Percentiles rank a stretch among this genome's conserved stretches.
phyloP scores from a whole-genome alignment of 2,888 invertebrate species.

The Lysandra coridon region DNA sequence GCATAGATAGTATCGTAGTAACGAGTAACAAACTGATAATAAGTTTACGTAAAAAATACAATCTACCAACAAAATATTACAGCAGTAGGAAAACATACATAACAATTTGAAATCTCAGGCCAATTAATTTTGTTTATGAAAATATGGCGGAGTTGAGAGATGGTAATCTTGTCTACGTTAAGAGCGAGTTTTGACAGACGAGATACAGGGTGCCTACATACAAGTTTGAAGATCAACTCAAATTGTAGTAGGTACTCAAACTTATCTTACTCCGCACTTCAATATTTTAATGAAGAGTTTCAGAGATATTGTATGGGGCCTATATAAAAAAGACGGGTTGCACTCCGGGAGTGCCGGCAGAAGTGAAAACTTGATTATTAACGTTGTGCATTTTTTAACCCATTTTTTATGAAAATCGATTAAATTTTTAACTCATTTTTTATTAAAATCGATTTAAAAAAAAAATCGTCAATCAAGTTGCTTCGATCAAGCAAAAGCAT shows the following conservation, averaged over 20 bases:
- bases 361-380: too few species aligned
- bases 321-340: too few species aligned
- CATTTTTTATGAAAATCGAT: too few species aligned
- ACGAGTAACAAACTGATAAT: neutral
- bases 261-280: neutral
- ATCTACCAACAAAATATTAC: neutral
- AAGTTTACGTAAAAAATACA: neutral
- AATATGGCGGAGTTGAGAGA: neutral
- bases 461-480: too few species aligned
- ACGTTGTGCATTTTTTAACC: too few species aligned
- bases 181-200: neutral
- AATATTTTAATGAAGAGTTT: too few species aligned
- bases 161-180: neutral
- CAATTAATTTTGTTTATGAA: conserved; percentile 48
- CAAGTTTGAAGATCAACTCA: neutral
- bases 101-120: conserved; percentile 46
- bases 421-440: too few species aligned
- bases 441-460: too few species aligned
- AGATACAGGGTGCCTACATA: neutral
- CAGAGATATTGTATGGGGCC: too few species aligned
- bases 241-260: neutral
- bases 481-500: too few species aligned
- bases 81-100: conserved; percentile 4
- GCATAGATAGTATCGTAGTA: neutral
- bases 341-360: too few species aligned